Evolutionary conservation across 2,888 invertebrate species (phyloP).

Genomic region (Eupithecia vulgata): DNA sequence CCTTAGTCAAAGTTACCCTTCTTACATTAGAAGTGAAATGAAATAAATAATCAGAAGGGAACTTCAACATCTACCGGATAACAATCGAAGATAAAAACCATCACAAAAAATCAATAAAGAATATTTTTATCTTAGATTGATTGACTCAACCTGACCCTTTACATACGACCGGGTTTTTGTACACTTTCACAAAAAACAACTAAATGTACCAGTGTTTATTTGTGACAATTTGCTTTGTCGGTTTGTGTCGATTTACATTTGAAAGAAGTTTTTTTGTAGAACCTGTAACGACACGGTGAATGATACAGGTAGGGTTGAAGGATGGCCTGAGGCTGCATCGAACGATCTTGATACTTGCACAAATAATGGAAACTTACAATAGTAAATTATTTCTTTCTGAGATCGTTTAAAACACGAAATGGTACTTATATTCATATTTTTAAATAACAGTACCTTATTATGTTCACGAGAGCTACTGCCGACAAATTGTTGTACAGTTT

Average conservation of each 20-base stretch:
- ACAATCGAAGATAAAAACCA: constrained; percentile 71
- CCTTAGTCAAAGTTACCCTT: background rate
- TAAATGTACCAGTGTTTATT: constrained; percentile 82
- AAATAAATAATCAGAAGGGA: background rate
- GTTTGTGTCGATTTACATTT: constrained; percentile 82
- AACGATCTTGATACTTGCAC: constrained; percentile 61
- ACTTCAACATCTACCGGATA: constrained; percentile 52
- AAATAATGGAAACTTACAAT: background rate
- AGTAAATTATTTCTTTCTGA: background rate
- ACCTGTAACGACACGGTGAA: constrained; percentile 81
- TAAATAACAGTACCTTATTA: too few relatives aligned
- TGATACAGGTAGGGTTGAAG: constrained; percentile 75
- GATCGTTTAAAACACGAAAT: background rate
- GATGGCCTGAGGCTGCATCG: constrained; percentile 51
- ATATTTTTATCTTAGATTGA: constrained; percentile 81
- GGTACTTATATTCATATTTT: background rate
- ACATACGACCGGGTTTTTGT: constrained; percentile 75
- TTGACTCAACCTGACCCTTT: constrained; percentile 80
- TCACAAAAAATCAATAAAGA: constrained; percentile 76
- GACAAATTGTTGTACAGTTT: too few relatives aligned
- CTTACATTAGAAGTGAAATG: background rate
- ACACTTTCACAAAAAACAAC: constrained; percentile 74
- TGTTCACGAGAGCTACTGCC: too few relatives aligned
- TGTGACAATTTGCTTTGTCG: constrained; percentile 85
- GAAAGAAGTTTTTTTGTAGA: constrained; percentile 73